phyloP scores from a whole-genome alignment of 2,888 invertebrate species.

The Drosophila prolongata region DNA sequence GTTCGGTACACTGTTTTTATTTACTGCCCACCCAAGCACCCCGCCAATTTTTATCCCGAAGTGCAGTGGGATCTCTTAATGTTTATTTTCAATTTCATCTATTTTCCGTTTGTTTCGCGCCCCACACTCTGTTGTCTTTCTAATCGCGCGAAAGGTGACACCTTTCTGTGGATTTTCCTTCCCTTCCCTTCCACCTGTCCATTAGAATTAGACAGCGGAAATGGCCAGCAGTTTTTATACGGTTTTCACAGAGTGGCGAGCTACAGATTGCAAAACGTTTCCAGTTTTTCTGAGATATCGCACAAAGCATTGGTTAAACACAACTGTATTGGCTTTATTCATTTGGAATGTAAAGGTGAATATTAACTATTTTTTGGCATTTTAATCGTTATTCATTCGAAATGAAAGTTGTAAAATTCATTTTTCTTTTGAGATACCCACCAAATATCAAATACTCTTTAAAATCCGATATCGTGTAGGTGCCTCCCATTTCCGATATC shows the following conservation, averaged over 20 bases:
- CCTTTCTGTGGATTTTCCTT: slow-evolving; percentile 17
- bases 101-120: slow-evolving; percentile 24
- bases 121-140: slow-evolving; percentile 14
- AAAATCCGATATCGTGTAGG: too few relatives aligned
- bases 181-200: slow-evolving; percentile 8
- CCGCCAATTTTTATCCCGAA: not conserved
- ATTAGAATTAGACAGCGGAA: slow-evolving; percentile 28
- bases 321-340: too few relatives aligned
- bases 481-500: not conserved
- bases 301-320: not conserved
- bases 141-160: slow-evolving; percentile 25
- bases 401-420: too few relatives aligned
- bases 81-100: slow-evolving; percentile 50
- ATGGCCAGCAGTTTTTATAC: slow-evolving; percentile 2
- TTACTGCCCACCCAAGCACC: not conserved
- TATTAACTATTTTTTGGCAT: too few relatives aligned
- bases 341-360: too few relatives aligned
- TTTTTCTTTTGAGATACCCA: too few relatives aligned
- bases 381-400: too few relatives aligned
- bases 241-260: not conserved
- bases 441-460: too few relatives aligned
- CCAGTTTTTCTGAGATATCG: not conserved
- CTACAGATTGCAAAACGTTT: not conserved
- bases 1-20: slow-evolving; percentile 26
- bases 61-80: slow-evolving; percentile 8